Percentiles rank a stretch among this genome's conserved stretches.
These are phyloP conservation scores for Pristionchus entomophagus DNA, from an alignment of 2,888 invertebrate species.

Conservation along the genomic window DNA sequence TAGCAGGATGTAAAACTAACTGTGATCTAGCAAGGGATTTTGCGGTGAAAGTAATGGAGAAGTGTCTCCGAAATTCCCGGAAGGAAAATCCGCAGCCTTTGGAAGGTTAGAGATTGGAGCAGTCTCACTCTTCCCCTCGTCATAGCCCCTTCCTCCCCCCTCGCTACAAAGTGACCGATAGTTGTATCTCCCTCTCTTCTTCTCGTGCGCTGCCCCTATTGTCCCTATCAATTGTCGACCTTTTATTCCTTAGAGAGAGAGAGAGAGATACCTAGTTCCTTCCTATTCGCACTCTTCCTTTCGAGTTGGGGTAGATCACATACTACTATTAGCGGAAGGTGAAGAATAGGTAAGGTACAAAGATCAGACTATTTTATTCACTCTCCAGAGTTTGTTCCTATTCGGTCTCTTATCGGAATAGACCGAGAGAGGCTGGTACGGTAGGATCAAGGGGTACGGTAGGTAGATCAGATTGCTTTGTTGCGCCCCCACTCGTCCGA, in stretches of 20 bases:
- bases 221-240: conserved; percentile 7
- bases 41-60: too few species aligned
- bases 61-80: too few species aligned
- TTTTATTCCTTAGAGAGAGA: background rate
- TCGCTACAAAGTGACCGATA: background rate
- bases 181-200: background rate
- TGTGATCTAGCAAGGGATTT: background rate
- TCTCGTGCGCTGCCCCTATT: background rate
- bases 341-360: background rate
- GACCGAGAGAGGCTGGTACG: too few species aligned
- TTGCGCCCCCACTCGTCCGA: background rate
- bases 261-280: background rate
- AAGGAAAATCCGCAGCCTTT: too few species aligned
- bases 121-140: too few species aligned
- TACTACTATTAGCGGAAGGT: background rate
- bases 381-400: background rate
- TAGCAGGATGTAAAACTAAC: background rate
- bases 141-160: background rate
- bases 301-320: background rate
- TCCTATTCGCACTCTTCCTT: background rate
- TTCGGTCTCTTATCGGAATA: background rate
- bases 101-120: too few species aligned
- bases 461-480: background rate
- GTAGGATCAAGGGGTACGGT: background rate
- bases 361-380: background rate